Base-by-base conservation (phyloP, 2,888 invertebrate genomes). In the Platerodrilus igneus region DNA sequence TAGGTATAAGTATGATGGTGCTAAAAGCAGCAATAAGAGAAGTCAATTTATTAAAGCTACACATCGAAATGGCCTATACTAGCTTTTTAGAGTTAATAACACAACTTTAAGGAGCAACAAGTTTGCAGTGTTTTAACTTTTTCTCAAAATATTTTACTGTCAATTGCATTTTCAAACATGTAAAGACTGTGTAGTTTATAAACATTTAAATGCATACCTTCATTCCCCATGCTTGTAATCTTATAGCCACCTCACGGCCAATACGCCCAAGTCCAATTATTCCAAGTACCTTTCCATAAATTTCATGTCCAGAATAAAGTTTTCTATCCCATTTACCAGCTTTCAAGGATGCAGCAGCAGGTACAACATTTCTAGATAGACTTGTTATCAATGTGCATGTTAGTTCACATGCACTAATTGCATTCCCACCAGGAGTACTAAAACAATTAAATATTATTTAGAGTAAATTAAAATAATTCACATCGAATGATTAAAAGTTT, bases 211-310 rank as follows among this genome's bases (percentile, higher is more conserved):
- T 29, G 19, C 57, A 58, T 67, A 93, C 89, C 70, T 77, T 86
- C 97, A 99, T 97, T 51, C 95, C 95, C 72, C 89, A 97, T 0
- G 90, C 78, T 65, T 89, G 84, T 95, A 99, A 95, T 50, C 96
- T 77, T n/a, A 76, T 58, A 2, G 90, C 92, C 2, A 99, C 97
- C 70, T 96, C 95, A 27, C 87, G 78, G 17, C 97, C 99, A 48
- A 99, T 97, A 36, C 96, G 78, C 4, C 97, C 97, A 31, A 97
- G 77, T 1, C 97, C 97, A 11, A 99, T 73, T 34, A 99, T 83
- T 0, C 89, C 97, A 31, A 99, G 74, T 0, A 92, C 93, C 70
- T 95, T 95, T 40, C 91, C 92, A 56, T 78, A 76, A 23, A 97
- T 72, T 68, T 97, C 96, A 33, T 78, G 80, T 32, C 96, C 95